Base-by-base conservation (phyloP, 2,113 vertebrate species). In the Sisor rabdophorus region DNA sequence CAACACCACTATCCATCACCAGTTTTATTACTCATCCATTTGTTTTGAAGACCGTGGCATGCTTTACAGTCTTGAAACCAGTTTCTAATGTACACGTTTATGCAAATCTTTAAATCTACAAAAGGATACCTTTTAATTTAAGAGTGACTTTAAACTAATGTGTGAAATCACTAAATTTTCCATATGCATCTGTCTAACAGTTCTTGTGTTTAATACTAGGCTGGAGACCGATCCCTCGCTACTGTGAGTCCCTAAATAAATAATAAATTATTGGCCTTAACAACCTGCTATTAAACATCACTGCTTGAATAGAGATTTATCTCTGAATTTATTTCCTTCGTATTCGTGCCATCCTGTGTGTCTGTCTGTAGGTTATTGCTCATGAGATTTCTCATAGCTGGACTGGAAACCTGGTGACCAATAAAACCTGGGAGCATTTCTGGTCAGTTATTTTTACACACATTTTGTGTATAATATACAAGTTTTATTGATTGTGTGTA, bases 351-450 rank as follows among this genome's bases (percentile, higher is more conserved):
- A 50, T 30, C 20, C 64, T 7, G 11, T 22, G 68, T 67, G 54
- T 58, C 4, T 54, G 70, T 2, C 79, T 60, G 73, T 84, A 99
- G 97, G 97, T 98, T 75, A 97, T 98, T 77, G 96, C 96, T 20
- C 97, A 98, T 84, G 97, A 99, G 91, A 98, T 98, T 85, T 95
- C 97, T 73, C 97, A 99, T 84, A 99, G 97, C 86, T 98, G 97
- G 97, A 99, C 96, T 1, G 97, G 97, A 26, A 99, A 99, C 83
- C 89, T 98, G 86, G 96, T 98, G 81, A 98, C 97, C 86, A 98
- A 97, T 86, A 94, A 92, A 89, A 98, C 95, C 17, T 98, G 97
- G 97, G 95, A 98, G 74, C 94, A 98, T 86, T 99, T 98, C 88
- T 99, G 97, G 97, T 98, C 87, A 69, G 89, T 88, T 28, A 2